These are phyloP conservation scores for Sialia sialis DNA, from an alignment of 2,113 vertebrate species.

Conservation along the genomic window DNA sequence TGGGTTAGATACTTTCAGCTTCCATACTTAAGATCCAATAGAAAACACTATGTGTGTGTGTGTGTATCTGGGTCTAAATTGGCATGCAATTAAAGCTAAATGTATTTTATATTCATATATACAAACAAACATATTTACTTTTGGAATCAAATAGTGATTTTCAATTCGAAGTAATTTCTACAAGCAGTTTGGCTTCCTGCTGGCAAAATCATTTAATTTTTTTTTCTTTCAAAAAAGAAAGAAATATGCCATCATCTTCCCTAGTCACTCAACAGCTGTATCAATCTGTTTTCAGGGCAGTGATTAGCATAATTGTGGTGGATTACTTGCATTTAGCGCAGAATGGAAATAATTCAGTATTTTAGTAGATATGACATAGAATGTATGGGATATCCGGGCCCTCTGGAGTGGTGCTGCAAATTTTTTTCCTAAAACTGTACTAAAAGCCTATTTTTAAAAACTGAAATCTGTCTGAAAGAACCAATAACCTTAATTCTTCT, in stretches of 20 bases:
- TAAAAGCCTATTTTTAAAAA: background rate
- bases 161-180: background rate
- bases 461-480: background rate
- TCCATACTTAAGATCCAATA: background rate
- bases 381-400: background rate
- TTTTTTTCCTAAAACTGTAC: background rate
- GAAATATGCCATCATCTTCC: conserved; percentile 14
- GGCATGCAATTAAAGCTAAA: background rate
- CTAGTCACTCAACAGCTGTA: conserved; percentile 41
- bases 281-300: conserved; percentile 55
- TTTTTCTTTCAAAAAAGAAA: conserved; percentile 19
- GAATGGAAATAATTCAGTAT: conserved; percentile 25
- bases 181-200: conserved; percentile 18
- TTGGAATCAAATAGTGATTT: conserved; percentile 12
- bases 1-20: background rate
- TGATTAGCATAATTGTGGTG: conserved; percentile 52
- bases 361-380: background rate
- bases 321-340: conserved; percentile 41
- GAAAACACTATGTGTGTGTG: background rate
- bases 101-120: background rate
- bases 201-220: background rate
- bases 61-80: background rate
- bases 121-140: conserved; percentile 8
- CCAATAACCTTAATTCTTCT: background rate
- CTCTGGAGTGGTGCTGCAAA: background rate